These are phyloP conservation scores for Trachemys scripta DNA, from an alignment of 2,113 vertebrate species.

Conservation along the genomic window DNA sequence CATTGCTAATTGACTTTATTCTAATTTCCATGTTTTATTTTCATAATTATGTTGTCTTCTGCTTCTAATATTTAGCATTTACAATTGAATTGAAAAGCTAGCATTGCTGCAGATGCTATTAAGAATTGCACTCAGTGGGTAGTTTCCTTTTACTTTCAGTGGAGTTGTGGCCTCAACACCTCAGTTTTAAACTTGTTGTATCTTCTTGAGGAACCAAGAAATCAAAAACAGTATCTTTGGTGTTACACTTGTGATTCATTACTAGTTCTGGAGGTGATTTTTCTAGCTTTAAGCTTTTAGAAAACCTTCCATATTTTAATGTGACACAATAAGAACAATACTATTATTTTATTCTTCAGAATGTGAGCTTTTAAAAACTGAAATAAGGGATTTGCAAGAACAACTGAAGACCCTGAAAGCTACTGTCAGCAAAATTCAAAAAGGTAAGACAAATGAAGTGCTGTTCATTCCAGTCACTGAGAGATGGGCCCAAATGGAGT, in stretches of 20 bases:
- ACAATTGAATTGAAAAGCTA: background rate
- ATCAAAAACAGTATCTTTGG: background rate
- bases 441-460: rapidly evolving
- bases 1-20: background rate
- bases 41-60: background rate
- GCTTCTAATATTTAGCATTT: background rate
- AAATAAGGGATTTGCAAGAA: background rate
- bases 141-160: background rate
- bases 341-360: background rate
- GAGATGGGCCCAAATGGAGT: background rate
- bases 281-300: background rate
- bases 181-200: background rate
- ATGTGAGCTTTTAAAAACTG: background rate
- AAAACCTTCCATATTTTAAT: background rate
- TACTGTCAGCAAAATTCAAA: background rate
- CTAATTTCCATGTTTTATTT: background rate
- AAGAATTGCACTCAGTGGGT: background rate
- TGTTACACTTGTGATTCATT: background rate
- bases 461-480: background rate
- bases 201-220: background rate
- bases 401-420: rapidly evolving
- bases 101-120: background rate
- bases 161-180: background rate
- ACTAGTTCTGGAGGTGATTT: background rate
- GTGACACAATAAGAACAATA: background rate